Percentiles rank a stretch among this genome's conserved stretches.
Evolutionary conservation across 2,797 vertebrate species (phyloP).

Genomic region (Coluber constrictor): DNA sequence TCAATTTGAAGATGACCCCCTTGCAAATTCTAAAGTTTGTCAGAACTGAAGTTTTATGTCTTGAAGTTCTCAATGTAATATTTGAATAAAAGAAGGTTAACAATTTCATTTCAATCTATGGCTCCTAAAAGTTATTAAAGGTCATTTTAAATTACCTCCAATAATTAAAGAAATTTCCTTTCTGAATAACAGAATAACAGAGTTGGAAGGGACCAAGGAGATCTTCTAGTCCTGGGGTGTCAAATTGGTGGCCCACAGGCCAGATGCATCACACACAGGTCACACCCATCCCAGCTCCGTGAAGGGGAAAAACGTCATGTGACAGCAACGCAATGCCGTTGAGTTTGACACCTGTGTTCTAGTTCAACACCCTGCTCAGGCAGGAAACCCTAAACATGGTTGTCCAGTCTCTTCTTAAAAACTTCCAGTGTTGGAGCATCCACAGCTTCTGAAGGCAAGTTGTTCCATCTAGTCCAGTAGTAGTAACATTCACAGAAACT

Average conservation of each 20-base stretch:
- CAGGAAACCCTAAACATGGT: background rate
- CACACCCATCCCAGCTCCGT: too few species aligned
- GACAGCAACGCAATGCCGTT: fast-evolving
- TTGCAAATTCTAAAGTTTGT: too few species aligned
- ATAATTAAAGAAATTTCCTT: background rate
- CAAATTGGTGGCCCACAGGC: too few species aligned
- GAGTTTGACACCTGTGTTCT: background rate
- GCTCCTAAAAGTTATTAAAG: background rate
- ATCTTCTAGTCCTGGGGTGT: too few species aligned
- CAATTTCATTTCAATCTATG: too few species aligned
- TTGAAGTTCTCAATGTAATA: too few species aligned
- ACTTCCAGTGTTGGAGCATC: background rate
- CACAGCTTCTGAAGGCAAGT: background rate
- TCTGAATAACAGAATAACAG: too few species aligned
- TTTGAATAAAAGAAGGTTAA: too few species aligned
- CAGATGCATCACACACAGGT: too few species aligned
- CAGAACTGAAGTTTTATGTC: too few species aligned
- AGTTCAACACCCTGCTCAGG: background rate
- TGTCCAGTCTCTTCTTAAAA: background rate
- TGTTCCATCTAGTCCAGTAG: background rate
- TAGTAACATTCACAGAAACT: background rate
- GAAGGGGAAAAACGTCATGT: too few species aligned
- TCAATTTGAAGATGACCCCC: background rate
- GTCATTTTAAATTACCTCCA: background rate
- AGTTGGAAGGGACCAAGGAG: too few species aligned